Evolutionary conservation across 2,797 vertebrate species (phyloP).

Genomic region (Synanceia verrucosa): DNA sequence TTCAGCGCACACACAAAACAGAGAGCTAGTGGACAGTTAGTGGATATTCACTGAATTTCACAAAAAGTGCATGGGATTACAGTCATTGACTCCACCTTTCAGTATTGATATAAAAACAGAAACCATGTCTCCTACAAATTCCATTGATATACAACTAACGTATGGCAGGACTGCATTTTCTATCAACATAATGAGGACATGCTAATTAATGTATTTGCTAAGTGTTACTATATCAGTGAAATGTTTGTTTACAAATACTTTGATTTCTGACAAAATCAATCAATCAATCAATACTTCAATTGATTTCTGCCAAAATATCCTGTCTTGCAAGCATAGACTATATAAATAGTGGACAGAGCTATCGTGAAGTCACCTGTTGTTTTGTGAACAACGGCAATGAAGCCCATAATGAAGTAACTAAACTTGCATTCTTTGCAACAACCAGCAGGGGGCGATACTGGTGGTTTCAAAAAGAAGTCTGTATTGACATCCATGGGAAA

Average conservation of each 20-base stretch:
- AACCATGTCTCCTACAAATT: background rate
- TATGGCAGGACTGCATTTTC: background rate
- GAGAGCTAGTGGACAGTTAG: background rate
- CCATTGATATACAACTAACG: background rate
- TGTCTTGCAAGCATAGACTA: too few relatives aligned
- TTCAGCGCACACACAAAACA: background rate
- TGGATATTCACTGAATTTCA: background rate
- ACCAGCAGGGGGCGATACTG: too few relatives aligned
- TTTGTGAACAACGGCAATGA: too few relatives aligned
- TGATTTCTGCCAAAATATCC: background rate
- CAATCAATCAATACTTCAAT: background rate
- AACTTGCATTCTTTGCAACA: too few relatives aligned
- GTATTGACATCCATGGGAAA: too few relatives aligned
- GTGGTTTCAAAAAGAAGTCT: too few relatives aligned
- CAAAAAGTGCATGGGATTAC: background rate
- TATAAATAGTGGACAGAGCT: too few relatives aligned
- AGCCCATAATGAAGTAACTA: too few relatives aligned
- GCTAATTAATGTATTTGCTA: background rate
- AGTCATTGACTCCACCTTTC: background rate
- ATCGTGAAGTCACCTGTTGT: too few relatives aligned
- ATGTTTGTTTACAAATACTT: background rate
- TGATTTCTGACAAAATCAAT: too few relatives aligned
- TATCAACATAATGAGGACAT: background rate
- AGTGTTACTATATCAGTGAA: background rate
- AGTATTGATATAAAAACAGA: background rate